Conservation (phyloP, 2,797 vertebrate genomes). For the Sebastes iracundus region DNA sequence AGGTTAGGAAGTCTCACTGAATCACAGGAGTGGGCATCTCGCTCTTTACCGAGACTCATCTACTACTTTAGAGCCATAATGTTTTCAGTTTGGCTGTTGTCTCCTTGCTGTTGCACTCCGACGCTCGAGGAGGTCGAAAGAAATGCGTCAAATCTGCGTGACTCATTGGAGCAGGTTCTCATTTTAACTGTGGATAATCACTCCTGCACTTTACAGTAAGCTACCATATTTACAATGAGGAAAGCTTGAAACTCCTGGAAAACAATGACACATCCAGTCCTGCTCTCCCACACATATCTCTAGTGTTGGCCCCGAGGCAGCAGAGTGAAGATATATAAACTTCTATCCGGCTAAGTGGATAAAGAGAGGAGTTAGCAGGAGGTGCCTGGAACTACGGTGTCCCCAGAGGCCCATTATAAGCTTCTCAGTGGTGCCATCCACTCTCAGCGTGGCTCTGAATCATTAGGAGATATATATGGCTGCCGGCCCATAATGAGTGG, state of each 20-base stretch:
- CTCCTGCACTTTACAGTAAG: not conserved
- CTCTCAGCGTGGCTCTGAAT: constrained; percentile 39
- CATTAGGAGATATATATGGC: constrained; percentile 52
- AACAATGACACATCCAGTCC: not conserved
- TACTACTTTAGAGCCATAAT: not conserved
- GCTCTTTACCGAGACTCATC: not conserved
- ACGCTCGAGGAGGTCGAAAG: not conserved
- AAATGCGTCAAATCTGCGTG: not conserved
- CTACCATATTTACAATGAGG: not conserved
- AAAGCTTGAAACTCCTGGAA: not conserved
- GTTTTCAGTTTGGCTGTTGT: not conserved
- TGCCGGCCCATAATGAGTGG: constrained; percentile 48
- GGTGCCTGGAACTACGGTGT: constrained; percentile 29
- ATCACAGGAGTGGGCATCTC: not conserved
- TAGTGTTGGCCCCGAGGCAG: not conserved
- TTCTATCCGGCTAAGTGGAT: constrained; percentile 54
- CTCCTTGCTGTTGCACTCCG: not conserved
- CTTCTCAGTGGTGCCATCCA: constrained; percentile 40
- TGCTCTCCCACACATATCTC: not conserved
- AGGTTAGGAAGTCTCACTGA: not conserved
- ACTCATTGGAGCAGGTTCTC: not conserved
- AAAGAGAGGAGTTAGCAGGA: constrained; percentile 45
- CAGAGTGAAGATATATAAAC: constrained; percentile 13
- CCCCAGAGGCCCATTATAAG: constrained; percentile 63
- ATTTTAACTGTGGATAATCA: not conserved